Base-by-base conservation (phyloP, 2,797 vertebrate genomes). In the Hapalemur alaotrensis region DNA sequence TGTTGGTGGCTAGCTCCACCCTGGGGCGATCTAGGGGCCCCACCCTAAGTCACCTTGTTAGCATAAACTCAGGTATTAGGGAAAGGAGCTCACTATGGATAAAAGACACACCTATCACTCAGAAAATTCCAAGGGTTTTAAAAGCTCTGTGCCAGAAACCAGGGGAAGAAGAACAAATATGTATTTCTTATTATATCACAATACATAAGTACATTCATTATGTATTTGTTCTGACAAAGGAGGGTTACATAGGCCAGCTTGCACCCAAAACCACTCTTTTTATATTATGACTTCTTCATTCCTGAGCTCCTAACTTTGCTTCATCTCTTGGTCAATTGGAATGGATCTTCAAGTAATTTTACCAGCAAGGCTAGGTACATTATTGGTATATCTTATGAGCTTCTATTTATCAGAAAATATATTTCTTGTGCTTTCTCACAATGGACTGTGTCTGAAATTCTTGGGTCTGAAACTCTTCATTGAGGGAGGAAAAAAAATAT, bases 261-360 rank as follows among this genome's bases (percentile, higher is more conserved):
- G 4, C n/a, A n/a, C 12, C 8, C 41, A 82, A 38, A 85, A 5
- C 3, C 43, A 73, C 32, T 69, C 48, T n/a, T 88, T 92, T 48
- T 54, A 54, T 54, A 41, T 38, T 38, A 35, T 10, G 32, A 72
- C 35, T 52, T 48, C 43, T 89, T 96, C 57, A 76, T 91, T 91
- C 81, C 75, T 79, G 32, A 84, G 23, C n/a, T 88, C 57, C 65
- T 70, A 52, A 85, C 57, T 92, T 95, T 89, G 43, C 69, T 93
- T 91, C n/a, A 88, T 23, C 38, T 88, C 41, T 93, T 70, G 11
- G 12, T 70, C 75, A 35, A 63, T 52, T 90, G 38, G 30, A 80
- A 61, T 61, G 59, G 14, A 38, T 73, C 63, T 79, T 75, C 13
- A 80, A 32, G 43, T 67, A 88, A 41, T 79, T 91, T 82, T 86